phyloP scores from a whole-genome alignment of 2,113 vertebrate species.

The Mus musculus region DNA sequence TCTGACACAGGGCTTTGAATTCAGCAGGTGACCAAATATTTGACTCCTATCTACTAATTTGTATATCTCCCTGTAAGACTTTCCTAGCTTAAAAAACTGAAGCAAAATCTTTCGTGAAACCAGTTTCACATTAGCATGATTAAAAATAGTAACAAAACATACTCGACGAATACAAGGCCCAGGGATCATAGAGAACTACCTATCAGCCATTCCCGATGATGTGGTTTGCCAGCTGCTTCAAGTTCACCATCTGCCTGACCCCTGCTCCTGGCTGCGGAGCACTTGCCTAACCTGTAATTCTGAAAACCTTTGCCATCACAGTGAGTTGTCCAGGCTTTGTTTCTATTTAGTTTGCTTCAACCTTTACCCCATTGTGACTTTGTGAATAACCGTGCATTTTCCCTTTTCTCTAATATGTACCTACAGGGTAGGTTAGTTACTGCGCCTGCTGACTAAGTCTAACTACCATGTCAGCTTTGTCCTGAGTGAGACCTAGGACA shows the following conservation, averaged over 20 bases:
- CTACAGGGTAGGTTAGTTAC: neutral
- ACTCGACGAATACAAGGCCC: neutral
- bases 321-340: neutral
- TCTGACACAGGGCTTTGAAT: neutral
- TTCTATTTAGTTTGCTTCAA: neutral
- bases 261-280: neutral
- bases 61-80: neutral
- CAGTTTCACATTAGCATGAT: conserved; percentile 6
- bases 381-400: neutral
- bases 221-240: conserved; percentile 12
- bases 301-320: neutral
- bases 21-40: neutral
- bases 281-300: neutral
- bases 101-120: conserved; percentile 5
- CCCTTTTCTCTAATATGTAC: conserved; percentile 29
- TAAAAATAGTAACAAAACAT: conserved; percentile 1
- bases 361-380: neutral
- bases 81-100: conserved; percentile 50
- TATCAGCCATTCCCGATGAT: neutral
- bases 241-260: conserved; percentile 7
- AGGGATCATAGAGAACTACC: neutral
- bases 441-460: neutral
- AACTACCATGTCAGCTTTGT: neutral
- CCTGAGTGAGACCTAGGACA: neutral
- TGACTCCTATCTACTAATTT: conserved; percentile 21